Conservation (phyloP, 2,888 invertebrate genomes). For the Phytoseiulus persimilis region DNA sequence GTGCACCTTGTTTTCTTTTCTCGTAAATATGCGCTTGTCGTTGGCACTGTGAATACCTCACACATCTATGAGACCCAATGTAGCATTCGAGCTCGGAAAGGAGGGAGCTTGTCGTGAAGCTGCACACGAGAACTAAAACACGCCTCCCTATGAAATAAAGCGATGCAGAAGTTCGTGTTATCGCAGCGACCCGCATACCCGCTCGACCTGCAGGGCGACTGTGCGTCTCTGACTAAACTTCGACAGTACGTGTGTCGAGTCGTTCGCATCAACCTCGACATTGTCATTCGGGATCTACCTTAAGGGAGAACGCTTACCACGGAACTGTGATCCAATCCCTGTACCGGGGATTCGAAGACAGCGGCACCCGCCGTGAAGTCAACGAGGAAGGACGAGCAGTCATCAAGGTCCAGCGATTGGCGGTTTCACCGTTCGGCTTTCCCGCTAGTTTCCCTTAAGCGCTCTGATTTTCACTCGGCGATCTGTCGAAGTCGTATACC, state of each 20-base stretch:
- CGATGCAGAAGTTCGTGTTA: too few species aligned
- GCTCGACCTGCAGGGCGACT: too few species aligned
- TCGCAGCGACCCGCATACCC: too few species aligned
- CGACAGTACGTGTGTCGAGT: too few species aligned
- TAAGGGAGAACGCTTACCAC: neutral
- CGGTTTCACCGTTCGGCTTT: neutral
- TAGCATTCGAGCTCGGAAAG: neutral
- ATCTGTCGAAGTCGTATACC: too few species aligned
- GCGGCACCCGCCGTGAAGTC: neutral
- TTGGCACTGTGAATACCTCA: neutral
- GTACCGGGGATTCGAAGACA: neutral
- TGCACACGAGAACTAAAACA: too few species aligned
- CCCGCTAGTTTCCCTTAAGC: neutral
- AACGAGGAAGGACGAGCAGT: neutral
- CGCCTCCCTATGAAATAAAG: too few species aligned
- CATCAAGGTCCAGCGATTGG: neutral
- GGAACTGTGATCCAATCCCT: neutral
- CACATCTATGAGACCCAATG: neutral
- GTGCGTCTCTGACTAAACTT: too few species aligned
- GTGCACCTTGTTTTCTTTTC: neutral
- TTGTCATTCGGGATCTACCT: too few species aligned
- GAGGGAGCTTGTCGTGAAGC: too few species aligned
- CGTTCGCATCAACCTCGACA: too few species aligned
- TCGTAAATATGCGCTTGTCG: neutral
- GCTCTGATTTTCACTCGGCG: too few species aligned